Conservation (phyloP, 2,797 vertebrate genomes). For the Siniperca scherzeri region DNA sequence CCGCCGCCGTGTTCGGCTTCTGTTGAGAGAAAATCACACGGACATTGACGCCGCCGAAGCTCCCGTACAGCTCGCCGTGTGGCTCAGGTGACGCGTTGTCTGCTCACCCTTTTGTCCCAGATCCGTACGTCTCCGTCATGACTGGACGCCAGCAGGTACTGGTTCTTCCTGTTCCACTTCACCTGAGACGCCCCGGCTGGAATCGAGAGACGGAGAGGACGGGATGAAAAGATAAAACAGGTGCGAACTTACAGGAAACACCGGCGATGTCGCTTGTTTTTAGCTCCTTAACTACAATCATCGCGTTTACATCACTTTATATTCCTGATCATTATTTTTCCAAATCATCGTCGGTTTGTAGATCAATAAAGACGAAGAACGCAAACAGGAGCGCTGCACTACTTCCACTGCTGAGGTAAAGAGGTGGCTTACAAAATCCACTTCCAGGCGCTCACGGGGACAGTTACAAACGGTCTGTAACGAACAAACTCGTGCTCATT, state of each 20-base stretch:
- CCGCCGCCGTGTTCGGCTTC: slow-evolving; percentile 96
- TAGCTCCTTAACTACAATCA: not conserved
- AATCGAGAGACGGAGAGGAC: not conserved
- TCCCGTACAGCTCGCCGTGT: not conserved
- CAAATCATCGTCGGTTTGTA: not conserved
- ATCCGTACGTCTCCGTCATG: slow-evolving; percentile 97
- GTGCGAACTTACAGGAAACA: not conserved
- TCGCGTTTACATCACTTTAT: not conserved
- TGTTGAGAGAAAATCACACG: slow-evolving; percentile 58
- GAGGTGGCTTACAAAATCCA: too few relatives aligned
- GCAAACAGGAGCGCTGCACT: not conserved
- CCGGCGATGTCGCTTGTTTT: not conserved
- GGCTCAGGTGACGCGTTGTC: accelerated
- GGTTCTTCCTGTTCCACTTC: slow-evolving; percentile 97
- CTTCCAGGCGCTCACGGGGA: too few relatives aligned
- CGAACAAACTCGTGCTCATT: too few relatives aligned
- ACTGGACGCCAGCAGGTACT: slow-evolving; percentile 93
- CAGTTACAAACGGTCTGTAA: not conserved
- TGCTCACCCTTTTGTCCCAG: slow-evolving; percentile 96
- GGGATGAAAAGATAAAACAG: not conserved
- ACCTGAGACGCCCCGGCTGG: slow-evolving; percentile 97
- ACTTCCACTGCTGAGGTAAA: not conserved
- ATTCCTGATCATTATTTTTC: not conserved
- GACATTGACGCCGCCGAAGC: not conserved
- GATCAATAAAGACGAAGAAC: not conserved